phyloP scores from a whole-genome alignment of 2,888 invertebrate genomes.

The Tupiocoris notatus region DNA sequence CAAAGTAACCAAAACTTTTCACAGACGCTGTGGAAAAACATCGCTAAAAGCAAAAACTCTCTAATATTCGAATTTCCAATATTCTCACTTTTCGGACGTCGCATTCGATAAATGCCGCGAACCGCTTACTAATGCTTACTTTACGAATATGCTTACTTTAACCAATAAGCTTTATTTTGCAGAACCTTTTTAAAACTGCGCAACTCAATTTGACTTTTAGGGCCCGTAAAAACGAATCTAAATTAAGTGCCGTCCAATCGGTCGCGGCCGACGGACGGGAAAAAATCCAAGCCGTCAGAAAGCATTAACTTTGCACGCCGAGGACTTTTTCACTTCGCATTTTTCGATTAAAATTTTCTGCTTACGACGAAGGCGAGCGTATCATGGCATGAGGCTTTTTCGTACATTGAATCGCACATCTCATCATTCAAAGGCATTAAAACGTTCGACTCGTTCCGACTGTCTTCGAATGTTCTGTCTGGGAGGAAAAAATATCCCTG shows the following conservation, averaged over 20 bases:
- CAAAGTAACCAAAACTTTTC: too few species aligned
- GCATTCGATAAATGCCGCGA: too few species aligned
- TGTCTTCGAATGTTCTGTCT: background rate
- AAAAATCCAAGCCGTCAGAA: background rate
- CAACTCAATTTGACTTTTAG: background rate
- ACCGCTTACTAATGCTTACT: too few species aligned
- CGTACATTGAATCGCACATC: background rate
- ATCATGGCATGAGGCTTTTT: background rate
- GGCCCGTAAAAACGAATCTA: background rate
- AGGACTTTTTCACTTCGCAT: background rate
- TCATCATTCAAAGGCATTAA: background rate
- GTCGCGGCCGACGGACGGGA: background rate
- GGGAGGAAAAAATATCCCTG: background rate
- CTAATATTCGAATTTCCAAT: too few species aligned
- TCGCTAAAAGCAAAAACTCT: too few species aligned
- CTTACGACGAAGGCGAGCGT: too few species aligned
- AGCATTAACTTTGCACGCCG: background rate
- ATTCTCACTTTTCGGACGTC: too few species aligned
- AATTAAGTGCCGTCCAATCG: background rate
- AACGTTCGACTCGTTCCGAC: background rate
- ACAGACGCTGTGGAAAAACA: too few species aligned
- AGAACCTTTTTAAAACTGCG: background rate
- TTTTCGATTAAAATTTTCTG: background rate
- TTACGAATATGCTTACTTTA: too few species aligned
- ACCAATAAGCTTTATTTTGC: background rate